Evolutionary conservation across 2,797 vertebrate species (phyloP).

Genomic region (Psittacula echo): DNA sequence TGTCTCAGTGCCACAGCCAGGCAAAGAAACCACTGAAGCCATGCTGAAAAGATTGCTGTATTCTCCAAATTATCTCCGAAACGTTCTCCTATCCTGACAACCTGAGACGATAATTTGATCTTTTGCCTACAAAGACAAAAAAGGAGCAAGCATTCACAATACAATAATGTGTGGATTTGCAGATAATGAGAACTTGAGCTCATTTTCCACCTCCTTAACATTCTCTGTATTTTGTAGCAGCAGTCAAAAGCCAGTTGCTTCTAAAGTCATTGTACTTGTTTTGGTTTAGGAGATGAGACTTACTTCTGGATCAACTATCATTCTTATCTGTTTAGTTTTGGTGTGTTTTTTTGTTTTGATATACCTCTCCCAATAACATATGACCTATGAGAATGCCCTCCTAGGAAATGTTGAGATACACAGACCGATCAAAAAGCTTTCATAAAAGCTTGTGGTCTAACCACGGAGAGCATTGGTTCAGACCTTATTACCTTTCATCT

Average conservation of each 20-base stretch:
- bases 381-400: not conserved
- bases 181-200: conserved; percentile 25
- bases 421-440: conserved; percentile 11
- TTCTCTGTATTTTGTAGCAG: conserved; percentile 21
- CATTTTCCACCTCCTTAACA: conserved; percentile 49
- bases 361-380: not conserved
- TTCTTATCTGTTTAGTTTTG: not conserved
- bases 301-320: not conserved
- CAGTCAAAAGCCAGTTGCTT: conserved; percentile 5
- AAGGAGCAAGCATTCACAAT: not conserved
- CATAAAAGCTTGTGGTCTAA: conserved; percentile 52
- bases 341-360: not conserved
- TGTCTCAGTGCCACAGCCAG: not conserved
- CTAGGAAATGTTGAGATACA: not conserved
- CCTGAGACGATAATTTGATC: not conserved
- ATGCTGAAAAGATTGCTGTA: not conserved
- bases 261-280: not conserved
- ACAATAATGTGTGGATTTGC: conserved; percentile 9
- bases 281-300: not conserved
- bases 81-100: not conserved
- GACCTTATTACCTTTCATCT: conserved; percentile 44
- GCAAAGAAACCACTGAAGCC: not conserved
- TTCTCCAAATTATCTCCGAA: not conserved
- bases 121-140: not conserved
- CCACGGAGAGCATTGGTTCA: conserved; percentile 15